A percentile compares a stretch with the other conserved stretches of the same genome.
phyloP scores from a whole-genome alignment of 2,113 vertebrate genomes.

The Fregata magnificens region DNA sequence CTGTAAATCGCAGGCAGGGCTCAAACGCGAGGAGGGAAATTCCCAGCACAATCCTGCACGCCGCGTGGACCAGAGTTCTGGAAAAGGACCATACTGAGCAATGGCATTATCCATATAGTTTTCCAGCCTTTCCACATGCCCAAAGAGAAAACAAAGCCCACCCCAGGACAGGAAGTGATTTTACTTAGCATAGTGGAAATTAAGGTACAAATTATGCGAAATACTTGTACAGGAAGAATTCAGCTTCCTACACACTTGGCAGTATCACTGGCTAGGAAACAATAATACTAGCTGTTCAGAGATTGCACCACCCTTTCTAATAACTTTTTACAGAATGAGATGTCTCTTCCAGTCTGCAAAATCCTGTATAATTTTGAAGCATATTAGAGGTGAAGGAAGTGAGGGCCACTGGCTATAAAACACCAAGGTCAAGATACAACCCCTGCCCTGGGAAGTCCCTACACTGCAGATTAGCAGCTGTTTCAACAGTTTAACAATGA shows the following conservation, averaged over 20 bases:
- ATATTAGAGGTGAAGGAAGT: background rate
- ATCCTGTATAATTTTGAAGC: background rate
- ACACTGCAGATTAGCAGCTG: background rate
- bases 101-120: background rate
- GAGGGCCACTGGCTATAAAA: background rate
- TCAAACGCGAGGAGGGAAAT: background rate
- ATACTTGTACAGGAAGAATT: background rate
- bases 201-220: background rate
- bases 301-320: background rate
- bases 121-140: background rate
- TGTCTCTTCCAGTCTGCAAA: background rate
- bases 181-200: background rate
- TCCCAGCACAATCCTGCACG: background rate
- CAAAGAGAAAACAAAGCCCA: background rate
- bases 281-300: background rate
- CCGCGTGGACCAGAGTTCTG: background rate
- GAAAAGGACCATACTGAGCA: background rate
- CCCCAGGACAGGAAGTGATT: background rate
- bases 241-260: background rate
- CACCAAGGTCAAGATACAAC: background rate
- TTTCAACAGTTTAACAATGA: background rate
- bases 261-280: background rate
- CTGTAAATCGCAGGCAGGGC: background rate
- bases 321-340: background rate
- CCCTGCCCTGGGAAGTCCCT: background rate